Evolutionary conservation across 2,797 vertebrate genomes (phyloP), one percentile per base, ranked within the genome.

Genomic region (Chelon auratus): DNA sequence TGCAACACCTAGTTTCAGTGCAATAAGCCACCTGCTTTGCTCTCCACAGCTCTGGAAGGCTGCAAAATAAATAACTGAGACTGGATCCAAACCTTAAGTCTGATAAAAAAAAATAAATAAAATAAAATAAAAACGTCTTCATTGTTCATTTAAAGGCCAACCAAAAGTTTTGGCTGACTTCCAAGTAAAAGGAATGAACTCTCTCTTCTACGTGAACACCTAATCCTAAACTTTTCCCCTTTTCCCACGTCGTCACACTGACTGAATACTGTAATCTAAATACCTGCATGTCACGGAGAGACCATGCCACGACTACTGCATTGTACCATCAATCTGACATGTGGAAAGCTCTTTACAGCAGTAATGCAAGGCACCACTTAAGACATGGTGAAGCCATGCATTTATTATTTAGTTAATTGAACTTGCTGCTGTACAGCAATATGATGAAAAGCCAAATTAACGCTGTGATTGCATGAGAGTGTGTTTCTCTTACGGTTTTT

Each of bases 401-500:
- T 87, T 62, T 67, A 83, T 84, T 79, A 81, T 85, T 85, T 40
- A 85, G 56, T 56, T 72, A 58, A 80, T 30, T 84, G 52, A 80
- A 64, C 68, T 9, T 22, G 15, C 73, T 60, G 58, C 67, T 42
- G n/a, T 75, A 82, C 52, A 76, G 73, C 62, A 77, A 62, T 67
- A 59, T 57, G 48, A 82, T 76, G 55, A 81, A 82, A 81, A 55
- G 62, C 57, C 68, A 76, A 82, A 90, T 68, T 51, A 85, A 75
- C 68, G 69, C 39, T 53, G 47, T 66, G 60, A 74, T 69, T 64
- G 69, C 64, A 56, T 24, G 26, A 15, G 39, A 56, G 56, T 74
- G 72, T 77, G 61, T 55, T 56, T 53, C 59, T 55, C 17, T 67
- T 68, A 18, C 77, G 60, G 62, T 60, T 66, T 3, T 64, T 54